Conservation (phyloP, 2,113 vertebrate genomes). For the Daubentonia madagascariensis region DNA sequence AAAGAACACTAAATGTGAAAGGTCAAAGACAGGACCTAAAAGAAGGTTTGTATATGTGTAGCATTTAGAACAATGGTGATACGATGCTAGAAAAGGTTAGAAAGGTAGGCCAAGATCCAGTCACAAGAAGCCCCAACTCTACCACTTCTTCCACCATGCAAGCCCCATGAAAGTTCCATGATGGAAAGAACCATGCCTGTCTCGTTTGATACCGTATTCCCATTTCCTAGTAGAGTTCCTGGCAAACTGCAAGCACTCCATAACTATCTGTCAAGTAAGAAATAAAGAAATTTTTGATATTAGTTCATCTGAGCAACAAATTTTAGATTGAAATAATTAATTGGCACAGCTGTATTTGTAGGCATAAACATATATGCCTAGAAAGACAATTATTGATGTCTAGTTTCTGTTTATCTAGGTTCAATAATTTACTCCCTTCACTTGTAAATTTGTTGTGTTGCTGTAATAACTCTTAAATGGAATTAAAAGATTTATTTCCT, state of each 20-base stretch:
- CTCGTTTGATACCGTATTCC: not conserved
- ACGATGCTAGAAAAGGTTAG: not conserved
- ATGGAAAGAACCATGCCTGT: not conserved
- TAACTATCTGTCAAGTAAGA: not conserved
- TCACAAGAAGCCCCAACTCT: accelerated
- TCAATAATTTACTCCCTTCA: not conserved
- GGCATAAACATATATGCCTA: not conserved
- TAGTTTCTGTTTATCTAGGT: not conserved
- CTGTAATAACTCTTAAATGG: not conserved
- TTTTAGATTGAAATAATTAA: not conserved
- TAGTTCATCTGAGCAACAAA: not conserved
- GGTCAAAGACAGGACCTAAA: not conserved
- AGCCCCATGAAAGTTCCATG: not conserved
- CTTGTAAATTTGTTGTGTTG: not conserved
- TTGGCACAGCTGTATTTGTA: not conserved
- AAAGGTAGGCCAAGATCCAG: not conserved
- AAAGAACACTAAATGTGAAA: not conserved
- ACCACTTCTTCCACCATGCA: not conserved
- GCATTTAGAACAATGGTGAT: not conserved
- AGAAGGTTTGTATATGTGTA: not conserved
- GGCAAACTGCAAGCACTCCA: not conserved
- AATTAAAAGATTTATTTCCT: not conserved
- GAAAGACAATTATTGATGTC: not conserved
- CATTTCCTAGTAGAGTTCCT: too few species aligned
- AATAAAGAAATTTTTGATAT: not conserved